Conservation (phyloP, 1,140 invertebrate species). For the Bilobella aurantiaca region DNA sequence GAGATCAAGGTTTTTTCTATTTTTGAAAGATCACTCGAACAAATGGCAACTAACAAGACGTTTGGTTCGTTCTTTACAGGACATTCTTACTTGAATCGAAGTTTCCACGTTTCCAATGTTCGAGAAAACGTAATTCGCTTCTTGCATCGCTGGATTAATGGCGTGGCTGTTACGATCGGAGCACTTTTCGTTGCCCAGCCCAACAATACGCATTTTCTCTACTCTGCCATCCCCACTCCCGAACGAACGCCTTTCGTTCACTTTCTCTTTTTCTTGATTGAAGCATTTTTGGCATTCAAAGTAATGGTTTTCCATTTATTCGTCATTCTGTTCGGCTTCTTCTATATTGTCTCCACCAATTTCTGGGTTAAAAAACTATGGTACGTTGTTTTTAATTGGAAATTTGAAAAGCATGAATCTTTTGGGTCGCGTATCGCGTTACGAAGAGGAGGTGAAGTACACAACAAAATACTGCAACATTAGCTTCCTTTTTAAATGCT, state of each 20-base stretch:
- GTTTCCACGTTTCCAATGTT: neutral
- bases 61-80: neutral
- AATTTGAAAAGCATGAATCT: neutral
- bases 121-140: neutral
- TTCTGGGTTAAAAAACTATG: conserved; percentile 3
- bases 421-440: too few relatives aligned
- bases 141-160: neutral
- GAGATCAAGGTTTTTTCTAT: neutral
- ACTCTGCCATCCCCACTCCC: neutral
- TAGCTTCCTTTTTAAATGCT: neutral
- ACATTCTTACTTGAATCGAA: neutral
- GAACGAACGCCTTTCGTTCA: neutral
- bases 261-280: neutral
- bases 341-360: neutral
- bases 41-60: neutral
- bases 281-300: neutral
- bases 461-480: neutral
- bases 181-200: neutral
- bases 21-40: neutral
- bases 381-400: neutral
- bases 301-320: conserved; percentile 3
- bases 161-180: neutral
- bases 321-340: conserved; percentile 3
- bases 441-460: too few relatives aligned
- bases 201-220: neutral